Conservation (phyloP, 2,888 invertebrate species). For the Allacma fusca region DNA sequence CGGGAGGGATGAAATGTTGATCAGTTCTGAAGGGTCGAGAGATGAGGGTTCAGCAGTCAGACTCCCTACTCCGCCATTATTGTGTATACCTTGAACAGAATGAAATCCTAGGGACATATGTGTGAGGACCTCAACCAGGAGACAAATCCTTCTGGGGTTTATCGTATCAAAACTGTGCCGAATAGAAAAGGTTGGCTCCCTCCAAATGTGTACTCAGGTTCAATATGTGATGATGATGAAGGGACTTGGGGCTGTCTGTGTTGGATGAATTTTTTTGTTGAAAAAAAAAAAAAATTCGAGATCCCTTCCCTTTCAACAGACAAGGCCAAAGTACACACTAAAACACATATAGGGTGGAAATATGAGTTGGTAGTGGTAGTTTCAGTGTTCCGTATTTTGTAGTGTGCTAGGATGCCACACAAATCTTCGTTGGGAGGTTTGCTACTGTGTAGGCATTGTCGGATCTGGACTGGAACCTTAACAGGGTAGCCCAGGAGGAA, state of each 20-base stretch:
- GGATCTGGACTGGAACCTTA: neutral
- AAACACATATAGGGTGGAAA: neutral
- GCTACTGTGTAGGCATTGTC: neutral
- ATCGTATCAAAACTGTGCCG: neutral
- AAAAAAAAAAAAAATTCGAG: neutral
- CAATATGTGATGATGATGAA: slow-evolving; percentile 1
- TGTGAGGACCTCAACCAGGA: neutral
- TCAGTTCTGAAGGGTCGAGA: neutral
- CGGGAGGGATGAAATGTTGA: neutral
- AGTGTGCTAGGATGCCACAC: neutral
- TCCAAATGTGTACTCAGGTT: neutral
- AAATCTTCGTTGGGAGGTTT: neutral
- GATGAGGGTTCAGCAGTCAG: neutral
- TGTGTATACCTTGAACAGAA: neutral
- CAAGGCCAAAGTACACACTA: neutral
- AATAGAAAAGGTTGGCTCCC: neutral
- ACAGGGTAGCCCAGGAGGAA: neutral
- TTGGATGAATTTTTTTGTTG: neutral
- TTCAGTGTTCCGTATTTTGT: too few species aligned
- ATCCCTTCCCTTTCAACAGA: slow-evolving; percentile 12
- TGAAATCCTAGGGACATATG: neutral
- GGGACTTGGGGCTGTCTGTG: neutral
- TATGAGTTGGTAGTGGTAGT: slow-evolving; percentile 1
- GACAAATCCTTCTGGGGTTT: neutral
- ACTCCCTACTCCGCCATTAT: neutral